A percentile compares a stretch with the other conserved stretches of the same genome.
These are phyloP conservation scores for Drosophila algonquin DNA, from an alignment of 2,888 invertebrate genomes.

Conservation along the genomic window DNA sequence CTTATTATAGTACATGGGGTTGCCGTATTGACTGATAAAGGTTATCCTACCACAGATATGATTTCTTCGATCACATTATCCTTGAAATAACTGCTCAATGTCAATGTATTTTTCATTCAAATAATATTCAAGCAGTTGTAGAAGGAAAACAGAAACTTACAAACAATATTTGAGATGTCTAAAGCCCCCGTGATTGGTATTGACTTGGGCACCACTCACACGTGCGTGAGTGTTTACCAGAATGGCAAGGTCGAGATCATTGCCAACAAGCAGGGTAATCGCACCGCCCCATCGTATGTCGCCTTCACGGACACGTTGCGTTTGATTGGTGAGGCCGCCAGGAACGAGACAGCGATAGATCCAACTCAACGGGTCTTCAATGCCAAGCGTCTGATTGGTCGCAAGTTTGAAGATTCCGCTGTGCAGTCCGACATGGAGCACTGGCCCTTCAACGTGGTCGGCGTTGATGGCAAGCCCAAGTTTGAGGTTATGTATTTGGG, in stretches of 20 bases:
- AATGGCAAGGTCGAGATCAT: conserved; percentile 96
- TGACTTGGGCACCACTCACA: conserved; percentile 97
- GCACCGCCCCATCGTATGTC: conserved; percentile 91
- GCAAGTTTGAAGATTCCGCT: conserved; percentile 94
- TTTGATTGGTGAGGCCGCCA: conserved; percentile 93
- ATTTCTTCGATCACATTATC: too few species aligned
- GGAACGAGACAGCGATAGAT: conserved; percentile 95
- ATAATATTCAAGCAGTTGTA: background rate
- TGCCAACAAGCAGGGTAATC: conserved; percentile 95
- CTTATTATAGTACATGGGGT: too few species aligned
- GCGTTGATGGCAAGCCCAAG: conserved; percentile 92
- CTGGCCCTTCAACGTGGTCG: conserved; percentile 96
- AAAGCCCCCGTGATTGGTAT: conserved; percentile 95
- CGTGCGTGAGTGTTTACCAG: conserved; percentile 96
- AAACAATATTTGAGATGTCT: conserved; percentile 73
- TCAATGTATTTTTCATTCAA: conserved; percentile 12
- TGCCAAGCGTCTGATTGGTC: conserved; percentile 97
- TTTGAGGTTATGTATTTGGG: conserved; percentile 95
- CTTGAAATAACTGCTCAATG: background rate
- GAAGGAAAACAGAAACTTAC: background rate
- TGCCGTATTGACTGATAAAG: too few species aligned
- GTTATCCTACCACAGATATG: too few species aligned
- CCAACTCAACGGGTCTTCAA: conserved; percentile 96
- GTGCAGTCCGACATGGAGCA: conserved; percentile 98
- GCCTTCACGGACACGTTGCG: conserved; percentile 95